phyloP scores from a whole-genome alignment of 1,140 invertebrate species.

The Cyrtorhinus lividipennis region DNA sequence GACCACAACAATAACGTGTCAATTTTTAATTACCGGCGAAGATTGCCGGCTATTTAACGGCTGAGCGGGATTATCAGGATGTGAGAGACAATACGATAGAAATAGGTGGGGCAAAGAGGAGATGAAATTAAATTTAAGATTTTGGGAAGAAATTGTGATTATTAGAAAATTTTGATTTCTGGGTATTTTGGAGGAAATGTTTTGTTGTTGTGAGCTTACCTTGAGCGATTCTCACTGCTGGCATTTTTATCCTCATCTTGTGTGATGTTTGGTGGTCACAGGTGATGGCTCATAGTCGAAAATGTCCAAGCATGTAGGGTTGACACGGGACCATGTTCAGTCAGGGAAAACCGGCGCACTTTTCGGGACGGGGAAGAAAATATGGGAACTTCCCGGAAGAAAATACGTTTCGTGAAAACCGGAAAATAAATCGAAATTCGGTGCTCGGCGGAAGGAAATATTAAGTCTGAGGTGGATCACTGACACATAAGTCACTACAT shows the following conservation, averaged over 20 bases:
- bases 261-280: neutral
- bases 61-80: neutral
- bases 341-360: neutral
- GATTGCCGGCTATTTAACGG: neutral
- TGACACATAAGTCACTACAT: slow-evolving; percentile 2
- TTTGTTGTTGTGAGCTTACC: slow-evolving; percentile 47
- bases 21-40: neutral
- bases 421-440: neutral
- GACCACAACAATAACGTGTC: neutral
- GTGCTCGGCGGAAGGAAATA: neutral
- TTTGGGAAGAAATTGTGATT: neutral
- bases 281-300: neutral
- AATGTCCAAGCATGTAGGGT: neutral
- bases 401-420: too few relatives aligned
- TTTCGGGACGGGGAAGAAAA: too few relatives aligned
- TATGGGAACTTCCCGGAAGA: too few relatives aligned
- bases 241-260: slow-evolving; percentile 94
- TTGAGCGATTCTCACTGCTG: slow-evolving; percentile 83
- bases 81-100: neutral
- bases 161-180: too few relatives aligned
- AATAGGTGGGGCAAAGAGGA: neutral
- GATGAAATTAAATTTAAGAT: neutral
- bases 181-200: neutral
- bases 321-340: neutral
- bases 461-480: neutral